Evolutionary conservation across 2,113 vertebrate genomes (phyloP), one percentile per base, ranked within the genome.

Genomic region (Microtus richardsoni): DNA sequence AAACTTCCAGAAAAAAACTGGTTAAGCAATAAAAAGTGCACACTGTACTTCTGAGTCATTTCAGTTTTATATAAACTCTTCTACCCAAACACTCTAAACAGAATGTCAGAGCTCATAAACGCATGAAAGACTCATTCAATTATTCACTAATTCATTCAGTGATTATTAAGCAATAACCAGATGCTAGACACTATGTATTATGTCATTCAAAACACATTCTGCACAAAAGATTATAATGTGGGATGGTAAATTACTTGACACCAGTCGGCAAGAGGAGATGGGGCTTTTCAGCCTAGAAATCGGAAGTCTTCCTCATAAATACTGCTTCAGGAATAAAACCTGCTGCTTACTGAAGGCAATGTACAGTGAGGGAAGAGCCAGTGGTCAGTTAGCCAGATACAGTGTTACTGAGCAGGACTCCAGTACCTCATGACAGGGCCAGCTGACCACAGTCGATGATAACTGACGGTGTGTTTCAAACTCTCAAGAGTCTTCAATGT

Each of bases 51-150:
- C 58, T 73, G 41, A 94, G 90, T 94, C 70, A 96, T 84, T 91
- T 91, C 19, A 84, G 47, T 21, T 95, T 93, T 93, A 74, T 90
- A 79, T 84, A 92, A 84, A 24, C 11, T 84, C 62, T 70, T 80
- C 77, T 49, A 94, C 52, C 14, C 12, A 95, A 73, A 74, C 3
- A 78, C 10, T 87, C 80, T 17, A 5, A 49, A 21, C 47, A 41
- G 21, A 94, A 36, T 71, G 52, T 89, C 49, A 93, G 71, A 95
- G 96, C 87, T 89, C 64, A 95, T 88, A 91, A 94, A 79, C 64
- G n/a, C 52, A 92, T 78, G 44, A 92, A 95, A 91, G 39, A 73
- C 6, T 64, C n/a, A 88, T 88, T 95, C n/a, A 90, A 21, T 85
- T 83, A 93, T 83, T 95, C 68, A 94, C 16, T 96, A 36, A 86